Evolutionary conservation across 2,888 invertebrate genomes (phyloP).

Genomic region (Pollenia griseotomentosa): DNA sequence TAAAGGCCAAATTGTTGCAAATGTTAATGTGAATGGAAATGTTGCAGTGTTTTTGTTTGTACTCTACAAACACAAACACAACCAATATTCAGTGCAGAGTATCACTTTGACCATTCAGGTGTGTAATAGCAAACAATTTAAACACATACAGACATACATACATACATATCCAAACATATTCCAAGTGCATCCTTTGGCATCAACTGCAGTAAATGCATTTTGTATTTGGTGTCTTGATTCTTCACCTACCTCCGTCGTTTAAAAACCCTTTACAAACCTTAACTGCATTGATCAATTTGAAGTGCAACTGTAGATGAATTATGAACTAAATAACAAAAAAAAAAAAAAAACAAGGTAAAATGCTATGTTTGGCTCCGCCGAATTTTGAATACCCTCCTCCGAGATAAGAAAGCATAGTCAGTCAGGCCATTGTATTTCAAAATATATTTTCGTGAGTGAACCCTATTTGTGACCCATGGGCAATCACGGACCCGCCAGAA

Average conservation of each 20-base stretch:
- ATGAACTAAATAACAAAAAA: slow-evolving; percentile 49
- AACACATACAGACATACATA: slow-evolving; percentile 13
- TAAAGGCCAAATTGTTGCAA: slow-evolving; percentile 23
- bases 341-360: not conserved
- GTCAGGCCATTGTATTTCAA: too few species aligned
- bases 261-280: not conserved
- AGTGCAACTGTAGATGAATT: slow-evolving; percentile 57
- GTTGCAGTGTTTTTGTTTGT: slow-evolving; percentile 49
- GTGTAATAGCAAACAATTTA: slow-evolving; percentile 69
- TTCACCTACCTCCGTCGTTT: not conserved
- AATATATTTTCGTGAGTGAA: too few species aligned
- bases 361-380: not conserved
- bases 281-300: slow-evolving; percentile 57
- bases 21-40: not conserved
- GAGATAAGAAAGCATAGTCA: too few species aligned
- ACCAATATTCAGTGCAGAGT: slow-evolving; percentile 38
- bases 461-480: too few species aligned
- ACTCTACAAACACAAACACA: slow-evolving; percentile 36
- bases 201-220: slow-evolving; percentile 30
- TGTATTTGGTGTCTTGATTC: not conserved
- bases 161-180: too few species aligned
- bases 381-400: too few species aligned
- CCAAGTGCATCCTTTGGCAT: slow-evolving; percentile 15
- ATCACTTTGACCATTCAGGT: slow-evolving; percentile 73
- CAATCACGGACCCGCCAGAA: too few species aligned